Conservation (phyloP, 2,888 invertebrate species). For the Ophion slaviceki region DNA sequence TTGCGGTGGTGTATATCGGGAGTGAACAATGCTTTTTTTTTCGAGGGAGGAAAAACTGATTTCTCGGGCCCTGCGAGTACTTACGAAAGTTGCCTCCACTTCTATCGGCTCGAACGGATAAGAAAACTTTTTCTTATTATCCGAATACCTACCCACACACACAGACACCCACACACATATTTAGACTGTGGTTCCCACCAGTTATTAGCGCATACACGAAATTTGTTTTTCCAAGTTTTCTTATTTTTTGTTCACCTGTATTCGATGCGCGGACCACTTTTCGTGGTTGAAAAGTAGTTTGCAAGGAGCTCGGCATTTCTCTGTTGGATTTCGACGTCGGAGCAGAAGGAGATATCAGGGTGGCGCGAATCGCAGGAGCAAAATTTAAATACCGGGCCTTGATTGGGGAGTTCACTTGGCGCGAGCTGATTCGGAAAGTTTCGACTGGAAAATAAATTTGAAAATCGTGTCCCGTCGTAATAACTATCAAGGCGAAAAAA, state of each 20-base stretch:
- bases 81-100: conserved; percentile 54
- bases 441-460: background rate
- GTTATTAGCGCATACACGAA: conserved; percentile 58
- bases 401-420: background rate
- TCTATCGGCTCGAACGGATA: conserved; percentile 62
- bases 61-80: conserved; percentile 24
- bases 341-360: background rate
- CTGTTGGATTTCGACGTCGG: background rate
- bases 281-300: conserved; percentile 59
- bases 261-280: conserved; percentile 37
- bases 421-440: too few relatives aligned
- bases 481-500: too few relatives aligned
- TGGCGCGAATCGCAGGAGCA: background rate
- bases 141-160: conserved; percentile 38
- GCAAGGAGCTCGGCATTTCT: conserved; percentile 46
- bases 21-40: conserved; percentile 8
- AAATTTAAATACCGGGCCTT: conserved; percentile 8
- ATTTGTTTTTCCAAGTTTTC: conserved; percentile 30
- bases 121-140: conserved; percentile 65
- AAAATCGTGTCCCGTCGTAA: too few relatives aligned
- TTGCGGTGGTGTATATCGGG: conserved; percentile 27
- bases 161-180: conserved; percentile 7
- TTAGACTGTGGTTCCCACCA: background rate
- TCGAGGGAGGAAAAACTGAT: conserved; percentile 33
- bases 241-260: conserved; percentile 29